These are phyloP conservation scores for Ecliptopera silaceata DNA, from an alignment of 2,888 invertebrate genomes.

Conservation along the genomic window DNA sequence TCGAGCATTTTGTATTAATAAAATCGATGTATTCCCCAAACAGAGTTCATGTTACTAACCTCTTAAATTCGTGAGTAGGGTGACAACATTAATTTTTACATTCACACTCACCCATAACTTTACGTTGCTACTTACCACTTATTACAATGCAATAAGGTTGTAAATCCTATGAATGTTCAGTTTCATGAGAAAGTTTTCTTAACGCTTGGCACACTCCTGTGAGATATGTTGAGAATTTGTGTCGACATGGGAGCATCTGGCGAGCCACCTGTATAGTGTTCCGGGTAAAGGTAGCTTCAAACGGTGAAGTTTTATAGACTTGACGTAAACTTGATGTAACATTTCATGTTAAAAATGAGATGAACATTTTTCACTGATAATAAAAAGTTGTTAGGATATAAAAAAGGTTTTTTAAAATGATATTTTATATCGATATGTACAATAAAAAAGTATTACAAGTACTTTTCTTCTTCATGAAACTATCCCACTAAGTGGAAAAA, in stretches of 20 bases:
- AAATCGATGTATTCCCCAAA: constrained; percentile 34
- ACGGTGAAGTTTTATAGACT: background rate
- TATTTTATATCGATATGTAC: too few species aligned
- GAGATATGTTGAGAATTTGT: constrained; percentile 55
- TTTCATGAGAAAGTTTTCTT: constrained; percentile 33
- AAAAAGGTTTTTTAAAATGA: too few species aligned
- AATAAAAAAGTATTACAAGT: too few species aligned
- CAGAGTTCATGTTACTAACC: constrained; percentile 39
- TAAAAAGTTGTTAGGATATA: too few species aligned
- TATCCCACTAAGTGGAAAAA: too few species aligned
- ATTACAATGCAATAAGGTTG: constrained; percentile 34
- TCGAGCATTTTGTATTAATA: background rate
- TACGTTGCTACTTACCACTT: constrained; percentile 9
- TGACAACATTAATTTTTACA: constrained; percentile 58
- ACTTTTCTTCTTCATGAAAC: too few species aligned
- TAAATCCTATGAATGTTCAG: constrained; percentile 27
- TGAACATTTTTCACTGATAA: too few species aligned
- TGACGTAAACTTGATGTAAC: too few species aligned
- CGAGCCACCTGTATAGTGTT: constrained; percentile 20
- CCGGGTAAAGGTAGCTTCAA: background rate
- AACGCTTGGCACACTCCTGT: constrained; percentile 48
- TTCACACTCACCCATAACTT: background rate
- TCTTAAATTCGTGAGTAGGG: constrained; percentile 48
- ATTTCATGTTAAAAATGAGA: too few species aligned
- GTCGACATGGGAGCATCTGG: constrained; percentile 51